These are phyloP conservation scores for Neoseiulus cucumeris DNA, from an alignment of 1,140 invertebrate genomes.

Conservation along the genomic window DNA sequence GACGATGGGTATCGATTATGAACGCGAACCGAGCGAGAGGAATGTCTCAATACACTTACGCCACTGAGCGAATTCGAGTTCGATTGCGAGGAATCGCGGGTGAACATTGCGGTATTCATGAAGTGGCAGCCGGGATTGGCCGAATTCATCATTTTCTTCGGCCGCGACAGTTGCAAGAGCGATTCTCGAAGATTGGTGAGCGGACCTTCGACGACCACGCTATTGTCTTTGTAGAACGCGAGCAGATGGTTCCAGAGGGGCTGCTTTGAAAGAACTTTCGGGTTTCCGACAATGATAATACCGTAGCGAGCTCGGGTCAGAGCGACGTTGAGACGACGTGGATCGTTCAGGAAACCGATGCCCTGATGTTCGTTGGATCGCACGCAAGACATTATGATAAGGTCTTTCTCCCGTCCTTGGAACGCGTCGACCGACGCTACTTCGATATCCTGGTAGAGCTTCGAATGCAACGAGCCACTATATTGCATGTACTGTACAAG, in stretches of 20 bases:
- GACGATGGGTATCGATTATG: too few relatives aligned
- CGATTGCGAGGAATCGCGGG: neutral
- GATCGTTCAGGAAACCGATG: conserved; percentile 88
- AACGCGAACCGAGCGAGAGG: too few relatives aligned
- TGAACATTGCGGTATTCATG: conserved; percentile 79
- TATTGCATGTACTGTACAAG: conserved; percentile 97
- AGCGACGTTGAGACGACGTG: conserved; percentile 88
- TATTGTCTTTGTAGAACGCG: conserved; percentile 93
- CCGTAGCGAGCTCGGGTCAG: conserved; percentile 92
- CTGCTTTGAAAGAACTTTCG: conserved; percentile 93
- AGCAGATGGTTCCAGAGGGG: conserved; percentile 95
- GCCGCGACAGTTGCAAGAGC: conserved; percentile 89
- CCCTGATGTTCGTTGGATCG: conserved; percentile 78
- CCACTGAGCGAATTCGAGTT: too few relatives aligned
- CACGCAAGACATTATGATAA: conserved; percentile 75
- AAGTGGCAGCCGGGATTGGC: conserved; percentile 88
- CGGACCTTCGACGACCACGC: conserved; percentile 91
- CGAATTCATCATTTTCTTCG: conserved; percentile 65
- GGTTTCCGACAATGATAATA: conserved; percentile 96
- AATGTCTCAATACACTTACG: too few relatives aligned
- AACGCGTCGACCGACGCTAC: conserved; percentile 99
- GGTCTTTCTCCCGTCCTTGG: conserved; percentile 83
- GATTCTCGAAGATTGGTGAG: conserved; percentile 92
- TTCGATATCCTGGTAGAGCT: conserved; percentile 95
- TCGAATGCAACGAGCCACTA: conserved; percentile 84